Conservation (phyloP, 1,140 invertebrate genomes). For the Hyposmocoma kahamanoa region DNA sequence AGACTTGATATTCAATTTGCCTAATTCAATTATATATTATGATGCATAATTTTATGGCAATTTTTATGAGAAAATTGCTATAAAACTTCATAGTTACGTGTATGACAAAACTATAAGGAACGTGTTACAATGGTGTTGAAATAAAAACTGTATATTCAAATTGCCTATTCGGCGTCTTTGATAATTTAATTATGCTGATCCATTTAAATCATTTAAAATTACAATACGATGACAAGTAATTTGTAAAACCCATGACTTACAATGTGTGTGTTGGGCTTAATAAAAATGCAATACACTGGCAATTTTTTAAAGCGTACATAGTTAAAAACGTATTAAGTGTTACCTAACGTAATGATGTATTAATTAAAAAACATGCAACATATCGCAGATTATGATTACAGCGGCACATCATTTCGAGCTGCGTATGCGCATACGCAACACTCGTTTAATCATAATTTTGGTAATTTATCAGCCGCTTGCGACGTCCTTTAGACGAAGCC, state of each 20-base stretch:
- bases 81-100: too few species aligned
- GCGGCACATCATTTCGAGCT: constrained; percentile 5
- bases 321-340: background rate
- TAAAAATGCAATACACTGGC: background rate
- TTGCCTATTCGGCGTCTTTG: too few species aligned
- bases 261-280: background rate
- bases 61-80: too few species aligned
- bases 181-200: too few species aligned
- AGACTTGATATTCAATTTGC: too few species aligned
- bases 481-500: constrained; percentile 62
- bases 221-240: too few species aligned
- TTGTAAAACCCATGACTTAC: background rate
- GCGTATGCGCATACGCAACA: constrained; percentile 28
- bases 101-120: too few species aligned
- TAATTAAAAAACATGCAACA: background rate
- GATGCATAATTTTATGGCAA: too few species aligned
- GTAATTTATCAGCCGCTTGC: constrained; percentile 61
- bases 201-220: too few species aligned
- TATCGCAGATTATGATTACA: constrained; percentile 9
- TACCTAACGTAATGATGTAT: background rate
- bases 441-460: constrained; percentile 59
- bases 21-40: too few species aligned
- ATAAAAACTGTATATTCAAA: too few species aligned
- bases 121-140: too few species aligned
- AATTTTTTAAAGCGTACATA: background rate